phyloP scores from a whole-genome alignment of 2,113 vertebrate species.

The Dipodomys spectabilis region DNA sequence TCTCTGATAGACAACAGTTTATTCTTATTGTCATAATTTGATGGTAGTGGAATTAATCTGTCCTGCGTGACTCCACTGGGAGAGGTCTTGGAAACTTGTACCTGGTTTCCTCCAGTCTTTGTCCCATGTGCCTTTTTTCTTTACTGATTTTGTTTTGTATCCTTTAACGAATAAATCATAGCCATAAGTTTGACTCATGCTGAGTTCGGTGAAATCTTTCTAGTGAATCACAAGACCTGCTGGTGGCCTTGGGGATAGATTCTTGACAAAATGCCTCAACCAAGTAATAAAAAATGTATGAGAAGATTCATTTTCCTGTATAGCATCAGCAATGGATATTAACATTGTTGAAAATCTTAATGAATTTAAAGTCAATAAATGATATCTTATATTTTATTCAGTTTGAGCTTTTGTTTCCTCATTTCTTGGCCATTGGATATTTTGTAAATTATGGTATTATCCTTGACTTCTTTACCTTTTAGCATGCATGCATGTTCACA shows the following conservation, averaged over 20 bases:
- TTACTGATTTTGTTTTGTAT: background rate
- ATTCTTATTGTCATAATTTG: background rate
- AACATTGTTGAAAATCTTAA: slow-evolving; percentile 30
- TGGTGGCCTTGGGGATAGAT: background rate
- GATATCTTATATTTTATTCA: slow-evolving; percentile 32
- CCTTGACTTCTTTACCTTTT: background rate
- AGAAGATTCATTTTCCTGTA: slow-evolving; percentile 14
- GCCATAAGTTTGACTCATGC: background rate
- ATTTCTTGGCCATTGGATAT: background rate
- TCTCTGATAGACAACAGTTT: slow-evolving; percentile 2
- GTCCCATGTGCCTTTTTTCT: background rate
- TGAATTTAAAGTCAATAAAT: background rate
- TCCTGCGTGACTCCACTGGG: background rate
- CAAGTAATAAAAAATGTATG: background rate
- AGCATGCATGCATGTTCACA: background rate
- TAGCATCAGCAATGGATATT: background rate
- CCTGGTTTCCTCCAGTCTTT: background rate
- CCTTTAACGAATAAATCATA: slow-evolving; percentile 19
- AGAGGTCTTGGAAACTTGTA: background rate
- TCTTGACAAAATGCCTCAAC: background rate
- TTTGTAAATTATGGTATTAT: slow-evolving; percentile 17
- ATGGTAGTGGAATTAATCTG: background rate
- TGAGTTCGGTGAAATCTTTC: background rate
- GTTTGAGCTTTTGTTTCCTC: background rate
- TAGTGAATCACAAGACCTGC: background rate